Conservation (phyloP, 2,113 vertebrate genomes). For the Erinaceus europaeus region DNA sequence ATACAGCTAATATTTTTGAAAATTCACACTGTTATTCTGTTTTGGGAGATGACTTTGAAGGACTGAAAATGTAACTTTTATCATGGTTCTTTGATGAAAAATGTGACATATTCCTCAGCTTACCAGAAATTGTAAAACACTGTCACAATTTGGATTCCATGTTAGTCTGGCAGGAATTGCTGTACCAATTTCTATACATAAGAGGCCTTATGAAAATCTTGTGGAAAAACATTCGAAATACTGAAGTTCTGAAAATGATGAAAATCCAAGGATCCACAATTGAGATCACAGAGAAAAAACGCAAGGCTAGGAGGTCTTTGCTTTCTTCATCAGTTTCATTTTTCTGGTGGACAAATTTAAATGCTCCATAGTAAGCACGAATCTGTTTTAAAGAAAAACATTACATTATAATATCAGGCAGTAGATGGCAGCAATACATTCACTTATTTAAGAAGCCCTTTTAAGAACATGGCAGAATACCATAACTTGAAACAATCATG, state of each 20-base stretch:
- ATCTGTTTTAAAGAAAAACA: slow-evolving; percentile 72
- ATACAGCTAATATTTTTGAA: neutral
- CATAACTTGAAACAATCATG: neutral
- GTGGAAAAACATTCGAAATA: slow-evolving; percentile 79
- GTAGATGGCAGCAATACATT: neutral
- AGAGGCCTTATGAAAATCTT: slow-evolving; percentile 73
- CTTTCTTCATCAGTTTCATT: slow-evolving; percentile 56
- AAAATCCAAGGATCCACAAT: slow-evolving; percentile 88
- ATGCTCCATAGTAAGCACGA: slow-evolving; percentile 80
- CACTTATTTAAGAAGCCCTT: neutral
- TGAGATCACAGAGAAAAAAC: slow-evolving; percentile 85
- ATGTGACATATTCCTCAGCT: neutral
- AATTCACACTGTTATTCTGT: neutral
- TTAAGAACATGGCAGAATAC: neutral
- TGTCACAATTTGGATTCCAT: slow-evolving; percentile 60
- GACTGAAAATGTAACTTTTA: neutral
- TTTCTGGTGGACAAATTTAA: neutral
- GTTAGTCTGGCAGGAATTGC: neutral
- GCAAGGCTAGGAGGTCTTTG: slow-evolving; percentile 80
- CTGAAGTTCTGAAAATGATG: slow-evolving; percentile 87
- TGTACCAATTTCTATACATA: slow-evolving; percentile 22
- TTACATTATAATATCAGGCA: neutral
- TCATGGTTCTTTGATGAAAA: neutral
- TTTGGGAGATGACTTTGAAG: neutral
- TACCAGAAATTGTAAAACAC: neutral